Conservation (phyloP, 2,797 vertebrate genomes). For the Poeciliopsis turneri region DNA sequence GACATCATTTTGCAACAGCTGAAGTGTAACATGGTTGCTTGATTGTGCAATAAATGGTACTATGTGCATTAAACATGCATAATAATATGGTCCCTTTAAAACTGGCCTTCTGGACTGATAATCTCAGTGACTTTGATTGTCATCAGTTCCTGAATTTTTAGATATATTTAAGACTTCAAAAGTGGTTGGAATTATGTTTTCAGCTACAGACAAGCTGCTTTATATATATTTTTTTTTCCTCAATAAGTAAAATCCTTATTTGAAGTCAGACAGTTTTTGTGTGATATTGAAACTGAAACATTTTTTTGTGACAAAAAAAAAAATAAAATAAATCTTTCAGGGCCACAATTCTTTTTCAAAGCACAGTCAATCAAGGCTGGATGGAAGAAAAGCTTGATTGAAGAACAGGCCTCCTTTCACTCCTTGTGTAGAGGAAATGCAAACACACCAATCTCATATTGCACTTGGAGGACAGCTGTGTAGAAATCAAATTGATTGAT, state of each 20-base stretch:
- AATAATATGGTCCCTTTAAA: too few relatives aligned
- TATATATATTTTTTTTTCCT: neutral
- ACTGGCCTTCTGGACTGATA: too few relatives aligned
- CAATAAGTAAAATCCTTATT: neutral
- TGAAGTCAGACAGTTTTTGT: neutral
- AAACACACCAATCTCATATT: conserved; percentile 58
- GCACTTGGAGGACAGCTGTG: conserved; percentile 43
- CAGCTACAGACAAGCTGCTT: neutral
- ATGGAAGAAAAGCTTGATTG: conserved; percentile 12
- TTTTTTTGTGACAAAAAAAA: neutral
- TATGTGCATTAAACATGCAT: too few relatives aligned
- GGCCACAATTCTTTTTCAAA: neutral
- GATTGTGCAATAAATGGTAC: too few relatives aligned
- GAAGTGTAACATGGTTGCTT: too few relatives aligned
- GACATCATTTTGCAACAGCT: too few relatives aligned
- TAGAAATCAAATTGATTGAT: conserved; percentile 63
- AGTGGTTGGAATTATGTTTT: neutral
- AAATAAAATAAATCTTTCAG: neutral
- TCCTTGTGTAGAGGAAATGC: conserved; percentile 34
- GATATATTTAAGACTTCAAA: neutral
- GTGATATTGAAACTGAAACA: neutral
- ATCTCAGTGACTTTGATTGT: too few relatives aligned
- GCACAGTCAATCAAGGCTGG: conserved; percentile 52
- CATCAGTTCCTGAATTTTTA: too few relatives aligned
- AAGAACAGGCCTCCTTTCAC: conserved; percentile 25